These are phyloP conservation scores for Pseudotriccus pelzelni DNA, from an alignment of 2,797 vertebrate genomes.

Conservation along the genomic window DNA sequence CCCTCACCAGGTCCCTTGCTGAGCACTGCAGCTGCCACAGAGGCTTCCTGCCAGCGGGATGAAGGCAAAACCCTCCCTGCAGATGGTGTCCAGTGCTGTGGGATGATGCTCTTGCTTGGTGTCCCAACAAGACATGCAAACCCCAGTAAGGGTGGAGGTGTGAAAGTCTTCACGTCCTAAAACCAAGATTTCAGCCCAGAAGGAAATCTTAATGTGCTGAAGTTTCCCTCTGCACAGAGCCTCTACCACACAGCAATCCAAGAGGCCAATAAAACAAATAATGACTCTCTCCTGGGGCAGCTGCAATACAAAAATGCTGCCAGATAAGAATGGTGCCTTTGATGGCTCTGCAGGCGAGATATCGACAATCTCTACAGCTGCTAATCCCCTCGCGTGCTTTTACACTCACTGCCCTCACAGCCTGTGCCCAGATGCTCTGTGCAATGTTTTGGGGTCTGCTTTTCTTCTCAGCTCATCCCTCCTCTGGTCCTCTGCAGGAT, in stretches of 20 bases:
- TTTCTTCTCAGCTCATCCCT: not conserved
- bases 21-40: slow-evolving; percentile 27
- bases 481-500: not conserved
- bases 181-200: not conserved
- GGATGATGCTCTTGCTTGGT: not conserved
- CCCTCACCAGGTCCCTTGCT: not conserved
- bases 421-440: not conserved
- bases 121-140: not conserved
- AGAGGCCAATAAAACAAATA: slow-evolving; percentile 33
- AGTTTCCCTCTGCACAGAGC: not conserved
- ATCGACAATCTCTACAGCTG: not conserved
- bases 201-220: not conserved
- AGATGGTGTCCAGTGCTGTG: not conserved
- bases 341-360: slow-evolving; percentile 12
- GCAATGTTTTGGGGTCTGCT: not conserved
- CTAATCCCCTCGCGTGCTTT: not conserved
- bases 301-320: not conserved
- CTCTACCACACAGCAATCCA: not conserved
- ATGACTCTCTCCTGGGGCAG: slow-evolving; percentile 3
- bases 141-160: not conserved
- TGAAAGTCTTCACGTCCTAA: not conserved
- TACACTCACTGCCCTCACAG: not conserved
- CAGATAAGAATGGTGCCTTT: slow-evolving; percentile 15
- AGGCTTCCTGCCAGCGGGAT: not conserved
- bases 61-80: not conserved